phyloP scores from a whole-genome alignment of 2,888 invertebrate species.

The Tortricodes alternella region DNA sequence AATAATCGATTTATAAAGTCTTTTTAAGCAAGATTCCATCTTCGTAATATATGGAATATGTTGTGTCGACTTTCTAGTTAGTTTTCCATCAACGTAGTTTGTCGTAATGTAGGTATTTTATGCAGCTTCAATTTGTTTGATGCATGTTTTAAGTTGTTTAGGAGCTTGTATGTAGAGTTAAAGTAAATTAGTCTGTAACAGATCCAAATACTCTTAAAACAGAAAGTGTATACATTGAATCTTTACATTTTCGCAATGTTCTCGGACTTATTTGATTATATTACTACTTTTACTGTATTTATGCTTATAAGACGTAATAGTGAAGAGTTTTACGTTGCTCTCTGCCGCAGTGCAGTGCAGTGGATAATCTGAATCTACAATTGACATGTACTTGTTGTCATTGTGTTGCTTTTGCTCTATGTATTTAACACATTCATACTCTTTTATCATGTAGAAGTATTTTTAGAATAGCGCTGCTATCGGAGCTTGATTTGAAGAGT shows the following conservation, averaged over 20 bases:
- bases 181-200: background rate
- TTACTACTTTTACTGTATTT: constrained; percentile 7
- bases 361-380: constrained; percentile 67
- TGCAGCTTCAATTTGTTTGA: constrained; percentile 7
- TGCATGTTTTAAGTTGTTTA: constrained; percentile 11
- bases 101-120: constrained; percentile 25
- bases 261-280: constrained; percentile 4
- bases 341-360: constrained; percentile 44
- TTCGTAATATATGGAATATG: constrained; percentile 24
- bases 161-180: background rate
- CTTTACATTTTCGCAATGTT: constrained; percentile 1
- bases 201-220: background rate
- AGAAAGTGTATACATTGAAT: constrained; percentile 3
- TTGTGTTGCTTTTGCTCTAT: constrained; percentile 69
- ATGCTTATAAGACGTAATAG: constrained; percentile 5
- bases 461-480: constrained; percentile 74
- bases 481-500: constrained; percentile 59
- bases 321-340: constrained; percentile 8
- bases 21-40: background rate
- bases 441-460: constrained; percentile 77
- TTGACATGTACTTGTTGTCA: constrained; percentile 66
- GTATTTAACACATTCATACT: constrained; percentile 70
- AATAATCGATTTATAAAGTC: background rate
- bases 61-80: constrained; percentile 32
- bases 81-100: constrained; percentile 31